Conservation (phyloP, 2,888 invertebrate genomes). For the Troides helena region DNA sequence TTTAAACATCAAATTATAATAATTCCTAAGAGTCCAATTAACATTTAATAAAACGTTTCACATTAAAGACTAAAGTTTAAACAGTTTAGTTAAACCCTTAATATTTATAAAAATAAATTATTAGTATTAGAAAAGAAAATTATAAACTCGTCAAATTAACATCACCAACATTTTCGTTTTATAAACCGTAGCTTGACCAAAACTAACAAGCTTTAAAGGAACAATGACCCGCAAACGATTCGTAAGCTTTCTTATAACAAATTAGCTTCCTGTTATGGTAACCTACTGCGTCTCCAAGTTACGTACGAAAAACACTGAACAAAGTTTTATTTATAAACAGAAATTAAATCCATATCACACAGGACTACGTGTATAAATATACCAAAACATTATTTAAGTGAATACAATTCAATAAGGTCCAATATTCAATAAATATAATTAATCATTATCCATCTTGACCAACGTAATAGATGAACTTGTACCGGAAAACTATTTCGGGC, state of each 20-base stretch:
- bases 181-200: slow-evolving; percentile 52
- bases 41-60: background rate
- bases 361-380: background rate
- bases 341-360: background rate
- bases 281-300: slow-evolving; percentile 31
- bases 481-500: slow-evolving; percentile 15
- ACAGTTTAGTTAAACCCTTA: background rate
- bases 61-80: background rate
- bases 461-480: slow-evolving; percentile 7
- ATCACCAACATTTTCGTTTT: slow-evolving; percentile 2
- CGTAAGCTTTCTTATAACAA: slow-evolving; percentile 75
- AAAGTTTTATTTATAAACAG: background rate
- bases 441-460: slow-evolving; percentile 13
- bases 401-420: background rate
- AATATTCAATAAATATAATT: background rate
- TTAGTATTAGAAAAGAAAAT: background rate
- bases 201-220: slow-evolving; percentile 50
- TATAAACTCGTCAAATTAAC: background rate
- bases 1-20: slow-evolving; percentile 24
- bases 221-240: slow-evolving; percentile 75
- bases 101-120: background rate
- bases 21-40: background rate
- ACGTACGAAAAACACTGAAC: background rate
- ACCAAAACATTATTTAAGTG: background rate
- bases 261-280: slow-evolving; percentile 72